Conservation (phyloP, 1,140 invertebrate genomes). For the Asobara japonica region DNA sequence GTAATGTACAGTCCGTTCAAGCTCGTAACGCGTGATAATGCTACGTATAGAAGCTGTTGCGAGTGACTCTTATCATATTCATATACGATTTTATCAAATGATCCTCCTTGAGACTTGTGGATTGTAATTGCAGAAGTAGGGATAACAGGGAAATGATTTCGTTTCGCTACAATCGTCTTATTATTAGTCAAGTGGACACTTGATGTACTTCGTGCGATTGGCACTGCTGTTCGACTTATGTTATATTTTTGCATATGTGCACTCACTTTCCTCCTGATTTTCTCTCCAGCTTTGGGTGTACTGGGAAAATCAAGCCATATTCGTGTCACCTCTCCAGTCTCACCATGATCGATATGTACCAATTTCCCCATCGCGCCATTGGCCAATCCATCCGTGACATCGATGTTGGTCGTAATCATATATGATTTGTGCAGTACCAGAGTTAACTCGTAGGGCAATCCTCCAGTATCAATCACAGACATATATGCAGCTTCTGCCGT, state of each 20-base stretch:
- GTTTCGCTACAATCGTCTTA: constrained; percentile 20
- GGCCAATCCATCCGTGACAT: background rate
- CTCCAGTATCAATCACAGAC: background rate
- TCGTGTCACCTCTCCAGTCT: background rate
- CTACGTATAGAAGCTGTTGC: constrained; percentile 50
- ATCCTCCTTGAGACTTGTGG: constrained; percentile 53
- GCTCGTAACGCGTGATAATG: constrained; percentile 49
- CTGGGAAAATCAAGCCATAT: background rate
- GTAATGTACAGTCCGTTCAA: constrained; percentile 46
- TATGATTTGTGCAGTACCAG: background rate
- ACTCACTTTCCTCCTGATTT: background rate
- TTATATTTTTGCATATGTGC: background rate
- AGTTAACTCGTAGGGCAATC: background rate
- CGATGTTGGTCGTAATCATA: background rate
- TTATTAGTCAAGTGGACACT: constrained; percentile 23
- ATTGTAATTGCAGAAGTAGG: constrained; percentile 40
- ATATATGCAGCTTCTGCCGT: background rate
- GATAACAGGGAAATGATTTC: constrained; percentile 22
- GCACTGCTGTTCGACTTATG: background rate
- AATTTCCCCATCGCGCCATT: background rate
- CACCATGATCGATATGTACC: background rate
- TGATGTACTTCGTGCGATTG: background rate
- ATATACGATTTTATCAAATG: constrained; percentile 52
- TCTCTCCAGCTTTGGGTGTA: background rate
- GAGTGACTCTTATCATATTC: constrained; percentile 45